A percentile compares a stretch with the other conserved stretches of the same genome.
phyloP scores from a whole-genome alignment of 2,797 vertebrate genomes.

The Melanotaenia pygmaea region DNA sequence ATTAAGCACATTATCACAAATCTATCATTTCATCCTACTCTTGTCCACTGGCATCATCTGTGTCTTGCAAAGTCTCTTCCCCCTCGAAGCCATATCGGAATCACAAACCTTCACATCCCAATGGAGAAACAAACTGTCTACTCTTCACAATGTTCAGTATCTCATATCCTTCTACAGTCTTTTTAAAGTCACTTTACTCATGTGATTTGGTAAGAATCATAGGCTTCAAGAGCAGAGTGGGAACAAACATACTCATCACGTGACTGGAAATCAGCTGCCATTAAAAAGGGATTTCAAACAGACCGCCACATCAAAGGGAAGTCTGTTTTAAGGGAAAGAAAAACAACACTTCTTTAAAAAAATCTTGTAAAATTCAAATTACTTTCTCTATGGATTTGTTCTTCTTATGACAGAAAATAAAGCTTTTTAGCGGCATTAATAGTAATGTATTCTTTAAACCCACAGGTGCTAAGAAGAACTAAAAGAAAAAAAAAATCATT shows the following conservation, averaged over 20 bases:
- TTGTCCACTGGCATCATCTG: slow-evolving; percentile 60
- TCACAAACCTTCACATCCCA: slow-evolving; percentile 59
- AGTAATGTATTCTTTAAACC: slow-evolving; percentile 50
- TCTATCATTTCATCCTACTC: slow-evolving; percentile 68
- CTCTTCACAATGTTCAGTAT: slow-evolving; percentile 37
- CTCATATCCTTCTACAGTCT: slow-evolving; percentile 51
- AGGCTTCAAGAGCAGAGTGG: slow-evolving; percentile 33
- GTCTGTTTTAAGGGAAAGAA: slow-evolving; percentile 14
- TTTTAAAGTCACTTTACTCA: slow-evolving; percentile 41
- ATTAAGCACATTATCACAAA: slow-evolving; percentile 70
- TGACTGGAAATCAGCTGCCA: slow-evolving; percentile 34
- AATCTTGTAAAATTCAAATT: slow-evolving; percentile 25
- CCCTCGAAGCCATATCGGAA: slow-evolving; percentile 56
- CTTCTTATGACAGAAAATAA: slow-evolving; percentile 25
- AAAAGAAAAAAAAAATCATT: slow-evolving; percentile 39
- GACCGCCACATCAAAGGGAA: slow-evolving; percentile 43
- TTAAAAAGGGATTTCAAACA: slow-evolving; percentile 48
- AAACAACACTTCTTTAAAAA: slow-evolving; percentile 5
- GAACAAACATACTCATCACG: slow-evolving; percentile 36
- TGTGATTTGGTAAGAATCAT: slow-evolving; percentile 37
- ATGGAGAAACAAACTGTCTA: slow-evolving; percentile 59
- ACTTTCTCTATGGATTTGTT: slow-evolving; percentile 32
- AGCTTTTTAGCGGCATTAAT: slow-evolving; percentile 24
- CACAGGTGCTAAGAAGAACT: slow-evolving; percentile 29
- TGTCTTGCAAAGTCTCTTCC: slow-evolving; percentile 37